Evolutionary conservation across 2,113 vertebrate species (phyloP), one percentile per base, ranked within the genome.

Genomic region (Cnemophilus loriae): DNA sequence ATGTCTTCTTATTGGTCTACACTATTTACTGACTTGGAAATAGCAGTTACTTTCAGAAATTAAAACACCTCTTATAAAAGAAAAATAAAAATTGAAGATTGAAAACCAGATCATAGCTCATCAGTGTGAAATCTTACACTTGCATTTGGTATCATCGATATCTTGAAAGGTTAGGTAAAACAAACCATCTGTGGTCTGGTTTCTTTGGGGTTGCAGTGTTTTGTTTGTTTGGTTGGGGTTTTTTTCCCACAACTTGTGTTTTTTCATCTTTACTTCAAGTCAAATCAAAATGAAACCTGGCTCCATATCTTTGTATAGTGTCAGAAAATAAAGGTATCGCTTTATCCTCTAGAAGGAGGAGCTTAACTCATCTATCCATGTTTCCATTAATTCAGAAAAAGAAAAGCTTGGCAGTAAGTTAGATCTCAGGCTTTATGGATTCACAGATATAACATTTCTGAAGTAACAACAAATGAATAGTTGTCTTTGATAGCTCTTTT

Each of bases 401-500:
- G 8, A 87, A 90, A 94, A 95, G 49, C 17, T 91, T 84, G 52
- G 20, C 37, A 50, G 20, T 65, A 95, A 81, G 27, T 91, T 93
- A 71, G 68, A 49, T 90, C 64, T 92, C 18, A 32, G 46, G 68
- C 75, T 70, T 97, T 96, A 93, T 96, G 71, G 63, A 50, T 94
- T 95, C 74, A 63, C 80, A 60, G 87, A 85, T 67, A 85, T 53
- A 93, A 71, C 56, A 81, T 97, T 96, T 95, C 95, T 95, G 87
- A 97, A 96, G 97, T 96, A 98, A 95, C 73, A 97, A 71, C 50
- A 97, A 97, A 97, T 96, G 61, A 88, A 93, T 91, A 96, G 68
- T 87, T 97, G 92, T 84, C 69, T 97, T 97, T 97, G 95, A 98
- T 96, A 92, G 95, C 80, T 96, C 91, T 97, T 98, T 98, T 98